Evolutionary conservation across 1,140 invertebrate species (phyloP), one percentile per base, ranked within the genome.

Genomic region (Scaptodrosophila lebanonensis): DNA sequence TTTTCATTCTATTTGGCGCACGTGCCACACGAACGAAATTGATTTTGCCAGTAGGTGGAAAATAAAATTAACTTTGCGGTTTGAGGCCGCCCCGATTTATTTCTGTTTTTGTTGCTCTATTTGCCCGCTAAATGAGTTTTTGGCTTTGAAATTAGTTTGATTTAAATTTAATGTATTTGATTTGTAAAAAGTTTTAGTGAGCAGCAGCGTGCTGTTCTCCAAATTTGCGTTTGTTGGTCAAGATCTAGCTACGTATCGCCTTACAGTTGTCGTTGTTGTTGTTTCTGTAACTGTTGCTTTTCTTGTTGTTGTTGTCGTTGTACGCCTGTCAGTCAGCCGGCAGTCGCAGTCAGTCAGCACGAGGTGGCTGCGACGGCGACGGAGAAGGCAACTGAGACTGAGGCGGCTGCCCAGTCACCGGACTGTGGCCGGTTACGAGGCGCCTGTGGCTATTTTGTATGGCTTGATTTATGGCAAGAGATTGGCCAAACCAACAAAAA

Each of bases 41-140:
- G 77, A 83, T 83, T 83, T 83, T 69, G 77, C 77, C 77, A 83
- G 77, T 83, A 83, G 77, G 77, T 83, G 77, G 77, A 83, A 83
- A 82, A 82, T 82, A 82, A 82, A 82, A 82, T 82, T 82, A 82
- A 82, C 75, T 82, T 75, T 82, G 66, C 39, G 75, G 75, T 53
- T 59, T 47, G 32, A 43, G n/a, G n/a, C n/a, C n/a, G n/a, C n/a
- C n/a, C n/a, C n/a, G n/a, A n/a, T n/a, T n/a, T n/a, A n/a, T n/a
- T n/a, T n/a, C n/a, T n/a, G n/a, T n/a, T 56, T 53, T 56, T 59
- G 58, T 58, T 82, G 68, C 59, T 66, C 68, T 58, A 82, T 68
- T 79, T 64, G 48, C 35, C 44, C 68, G 52, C 73, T 79, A 79
- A 79, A 79, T 79, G 68, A 79, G 68, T 79, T 75, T 33, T 75